Evolutionary conservation across 2,888 invertebrate genomes (phyloP).

Genomic region (Epicampocera succincta): DNA sequence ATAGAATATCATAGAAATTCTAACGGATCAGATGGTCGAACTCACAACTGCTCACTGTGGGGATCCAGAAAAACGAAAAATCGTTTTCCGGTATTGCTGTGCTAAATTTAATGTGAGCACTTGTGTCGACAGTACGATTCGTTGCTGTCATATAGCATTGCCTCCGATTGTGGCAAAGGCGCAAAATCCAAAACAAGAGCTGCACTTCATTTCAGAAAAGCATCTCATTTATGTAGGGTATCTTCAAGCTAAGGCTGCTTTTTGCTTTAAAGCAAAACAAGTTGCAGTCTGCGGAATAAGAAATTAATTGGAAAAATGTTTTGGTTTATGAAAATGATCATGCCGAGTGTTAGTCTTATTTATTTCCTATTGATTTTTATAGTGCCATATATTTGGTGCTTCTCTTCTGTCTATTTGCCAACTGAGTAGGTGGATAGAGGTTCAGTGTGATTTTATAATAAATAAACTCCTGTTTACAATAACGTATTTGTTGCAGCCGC

Average conservation of each 20-base stretch:
- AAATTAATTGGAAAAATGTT: conserved; percentile 67
- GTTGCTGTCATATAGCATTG: too few species aligned
- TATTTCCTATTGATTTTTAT: conserved; percentile 60
- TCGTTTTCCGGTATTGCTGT: too few species aligned
- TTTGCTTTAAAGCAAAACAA: background rate
- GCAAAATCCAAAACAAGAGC: too few species aligned
- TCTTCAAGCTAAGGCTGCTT: background rate
- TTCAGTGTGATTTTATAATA: conserved; percentile 13
- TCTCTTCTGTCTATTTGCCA: conserved; percentile 25
- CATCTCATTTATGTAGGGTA: background rate
- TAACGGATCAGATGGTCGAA: too few species aligned
- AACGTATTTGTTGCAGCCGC: conserved; percentile 25
- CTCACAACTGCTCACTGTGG: too few species aligned
- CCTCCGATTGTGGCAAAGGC: too few species aligned
- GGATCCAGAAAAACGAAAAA: too few species aligned
- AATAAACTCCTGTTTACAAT: conserved; percentile 37
- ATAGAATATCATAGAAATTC: too few species aligned
- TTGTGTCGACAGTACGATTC: too few species aligned
- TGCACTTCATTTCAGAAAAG: too few species aligned
- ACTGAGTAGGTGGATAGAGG: conserved; percentile 41
- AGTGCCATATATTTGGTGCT: conserved; percentile 27
- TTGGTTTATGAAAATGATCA: conserved; percentile 58
- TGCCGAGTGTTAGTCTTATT: conserved; percentile 61
- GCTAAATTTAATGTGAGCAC: too few species aligned
- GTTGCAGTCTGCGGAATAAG: conserved; percentile 37